Evolutionary conservation across 2,888 invertebrate species (phyloP).

Genomic region (Lobophora halterata): DNA sequence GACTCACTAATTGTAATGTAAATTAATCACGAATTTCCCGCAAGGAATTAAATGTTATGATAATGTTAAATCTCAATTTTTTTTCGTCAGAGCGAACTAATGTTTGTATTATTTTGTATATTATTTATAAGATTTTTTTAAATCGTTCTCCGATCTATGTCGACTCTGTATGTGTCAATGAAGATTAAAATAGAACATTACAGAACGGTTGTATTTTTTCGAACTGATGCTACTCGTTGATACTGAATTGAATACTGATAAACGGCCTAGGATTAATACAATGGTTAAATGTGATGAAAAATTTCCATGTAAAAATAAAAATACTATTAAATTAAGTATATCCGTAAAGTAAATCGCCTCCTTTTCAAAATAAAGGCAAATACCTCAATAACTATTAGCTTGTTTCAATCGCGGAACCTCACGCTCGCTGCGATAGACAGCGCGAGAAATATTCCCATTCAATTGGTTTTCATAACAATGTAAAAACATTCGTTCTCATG

Average conservation of each 20-base stretch:
- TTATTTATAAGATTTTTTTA: slow-evolving; percentile 77
- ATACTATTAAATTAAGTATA: slow-evolving; percentile 76
- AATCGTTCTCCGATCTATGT: slow-evolving; percentile 54
- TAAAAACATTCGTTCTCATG: slow-evolving; percentile 10
- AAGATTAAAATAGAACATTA: slow-evolving; percentile 60
- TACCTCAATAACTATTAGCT: slow-evolving; percentile 73
- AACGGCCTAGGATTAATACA: slow-evolving; percentile 72
- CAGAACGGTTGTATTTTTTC: slow-evolving; percentile 77
- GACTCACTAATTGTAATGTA: slow-evolving; percentile 60
- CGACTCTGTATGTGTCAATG: slow-evolving; percentile 56
- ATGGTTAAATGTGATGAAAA: slow-evolving; percentile 76
- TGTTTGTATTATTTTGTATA: slow-evolving; percentile 81
- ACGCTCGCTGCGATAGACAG: not conserved
- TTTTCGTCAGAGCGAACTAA: slow-evolving; percentile 63
- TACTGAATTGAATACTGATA: slow-evolving; percentile 70
- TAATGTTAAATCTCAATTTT: slow-evolving; percentile 71
- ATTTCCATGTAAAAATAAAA: slow-evolving; percentile 80
- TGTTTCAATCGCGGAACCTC: slow-evolving; percentile 56
- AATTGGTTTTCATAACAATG: slow-evolving; percentile 8
- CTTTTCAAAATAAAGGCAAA: slow-evolving; percentile 76
- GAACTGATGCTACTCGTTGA: slow-evolving; percentile 71
- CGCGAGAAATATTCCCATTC: slow-evolving; percentile 11
- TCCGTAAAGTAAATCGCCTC: slow-evolving; percentile 78
- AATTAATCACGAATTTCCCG: slow-evolving; percentile 65
- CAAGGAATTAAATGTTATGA: slow-evolving; percentile 60